These are phyloP conservation scores for Lineus longissimus DNA, from an alignment of 1,140 invertebrate genomes.

Conservation along the genomic window DNA sequence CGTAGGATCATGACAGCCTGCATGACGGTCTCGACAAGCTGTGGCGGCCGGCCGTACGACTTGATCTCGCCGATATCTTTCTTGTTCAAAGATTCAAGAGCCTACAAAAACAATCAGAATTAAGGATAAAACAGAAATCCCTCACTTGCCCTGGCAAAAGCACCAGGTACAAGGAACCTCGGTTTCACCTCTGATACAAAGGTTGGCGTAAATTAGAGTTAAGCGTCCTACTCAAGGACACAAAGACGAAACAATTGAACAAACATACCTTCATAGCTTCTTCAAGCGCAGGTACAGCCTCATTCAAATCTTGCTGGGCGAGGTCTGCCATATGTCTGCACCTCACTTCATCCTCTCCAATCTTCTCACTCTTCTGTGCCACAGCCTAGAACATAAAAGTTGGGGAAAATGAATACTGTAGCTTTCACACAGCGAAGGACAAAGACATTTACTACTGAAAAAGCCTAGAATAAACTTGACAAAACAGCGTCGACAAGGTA, in stretches of 20 bases:
- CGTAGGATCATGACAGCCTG: constrained; percentile 83
- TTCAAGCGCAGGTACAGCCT: constrained; percentile 78
- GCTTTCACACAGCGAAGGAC: too few species aligned
- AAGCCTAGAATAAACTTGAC: too few species aligned
- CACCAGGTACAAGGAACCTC: too few species aligned
- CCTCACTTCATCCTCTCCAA: constrained; percentile 72
- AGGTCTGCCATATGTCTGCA: constrained; percentile 74
- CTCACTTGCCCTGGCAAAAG: too few species aligned
- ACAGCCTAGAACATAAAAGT: constrained; percentile 40
- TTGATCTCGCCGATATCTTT: constrained; percentile 84
- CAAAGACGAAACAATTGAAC: too few species aligned
- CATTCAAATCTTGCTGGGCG: constrained; percentile 73
- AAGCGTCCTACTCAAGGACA: too few species aligned
- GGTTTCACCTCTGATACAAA: too few species aligned
- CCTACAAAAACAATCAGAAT: constrained; percentile 52
- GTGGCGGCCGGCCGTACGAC: constrained; percentile 76
- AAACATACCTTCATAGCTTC: constrained; percentile 69
- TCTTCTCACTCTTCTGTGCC: constrained; percentile 59
- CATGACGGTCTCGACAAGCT: constrained; percentile 82
- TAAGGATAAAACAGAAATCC: background rate
- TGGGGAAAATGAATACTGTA: background rate
- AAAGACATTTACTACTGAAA: too few species aligned
- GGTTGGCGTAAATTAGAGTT: too few species aligned
- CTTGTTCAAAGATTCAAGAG: constrained; percentile 77
- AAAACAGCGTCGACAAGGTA: too few species aligned